Percentiles rank a stretch among this genome's conserved stretches.
Evolutionary conservation across 2,113 vertebrate species (phyloP).

Genomic region (Motacilla tschutschensis): DNA sequence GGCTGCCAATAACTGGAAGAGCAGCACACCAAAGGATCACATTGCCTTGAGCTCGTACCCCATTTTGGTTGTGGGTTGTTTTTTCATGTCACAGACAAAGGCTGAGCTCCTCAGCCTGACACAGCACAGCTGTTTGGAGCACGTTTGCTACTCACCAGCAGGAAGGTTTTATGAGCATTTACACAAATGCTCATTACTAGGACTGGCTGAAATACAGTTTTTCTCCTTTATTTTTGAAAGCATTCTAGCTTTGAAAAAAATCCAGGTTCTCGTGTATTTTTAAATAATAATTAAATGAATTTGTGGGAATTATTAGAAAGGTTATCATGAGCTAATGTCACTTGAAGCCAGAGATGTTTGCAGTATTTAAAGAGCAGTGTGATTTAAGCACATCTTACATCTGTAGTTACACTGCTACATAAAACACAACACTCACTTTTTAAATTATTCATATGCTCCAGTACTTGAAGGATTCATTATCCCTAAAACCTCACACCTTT

Average conservation of each 20-base stretch:
- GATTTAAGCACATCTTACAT: neutral
- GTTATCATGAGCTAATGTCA: neutral
- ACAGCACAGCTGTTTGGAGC: constrained; percentile 8
- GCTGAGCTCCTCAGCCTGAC: neutral
- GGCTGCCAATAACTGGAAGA: neutral
- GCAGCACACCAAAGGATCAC: neutral
- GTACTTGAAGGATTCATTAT: neutral
- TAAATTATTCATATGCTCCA: neutral
- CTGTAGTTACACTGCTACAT: neutral
- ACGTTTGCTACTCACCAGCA: neutral
- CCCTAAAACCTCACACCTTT: neutral
- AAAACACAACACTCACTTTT: neutral
- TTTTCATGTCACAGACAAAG: neutral
- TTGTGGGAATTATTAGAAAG: neutral
- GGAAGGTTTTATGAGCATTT: neutral
- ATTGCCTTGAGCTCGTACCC: neutral
- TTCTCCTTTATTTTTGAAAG: neutral
- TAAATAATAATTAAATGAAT: neutral
- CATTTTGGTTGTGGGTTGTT: neutral
- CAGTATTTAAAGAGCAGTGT: neutral
- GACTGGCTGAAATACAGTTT: neutral
- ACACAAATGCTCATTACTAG: neutral
- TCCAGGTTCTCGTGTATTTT: neutral
- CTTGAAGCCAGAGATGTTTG: neutral
- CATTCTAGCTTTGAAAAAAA: neutral